Percentiles rank a stretch among this genome's conserved stretches.
These are phyloP conservation scores for Aurelia sp. DNA, from an alignment of 30 jellyfish, hydroid and myxozoan genomes.

Conservation along the genomic window DNA sequence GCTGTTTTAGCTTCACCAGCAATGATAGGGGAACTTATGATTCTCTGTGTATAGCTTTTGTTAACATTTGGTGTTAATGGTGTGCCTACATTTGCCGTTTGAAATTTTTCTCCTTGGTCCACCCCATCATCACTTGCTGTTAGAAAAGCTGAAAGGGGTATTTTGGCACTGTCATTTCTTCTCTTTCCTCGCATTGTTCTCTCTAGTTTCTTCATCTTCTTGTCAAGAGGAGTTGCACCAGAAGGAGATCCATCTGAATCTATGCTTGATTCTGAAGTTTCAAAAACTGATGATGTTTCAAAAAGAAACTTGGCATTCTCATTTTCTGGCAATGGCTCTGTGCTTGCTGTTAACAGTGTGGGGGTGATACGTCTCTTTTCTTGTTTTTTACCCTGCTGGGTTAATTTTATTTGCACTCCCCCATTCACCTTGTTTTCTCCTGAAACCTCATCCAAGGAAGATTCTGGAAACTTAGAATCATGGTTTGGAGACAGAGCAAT, in stretches of 20 bases:
- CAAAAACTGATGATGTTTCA: constrained; percentile 48
- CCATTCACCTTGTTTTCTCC: background rate
- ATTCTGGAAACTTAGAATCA: background rate
- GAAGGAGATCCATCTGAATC: constrained; percentile 51
- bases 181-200: constrained; percentile 38
- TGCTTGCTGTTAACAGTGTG: constrained; percentile 75
- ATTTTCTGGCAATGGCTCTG: constrained; percentile 17
- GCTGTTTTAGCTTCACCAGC: background rate
- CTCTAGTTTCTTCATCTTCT: constrained; percentile 20
- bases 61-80: constrained; percentile 11
- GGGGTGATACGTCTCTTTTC: constrained; percentile 80
- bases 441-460: background rate
- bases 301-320: constrained; percentile 23
- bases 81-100: background rate
- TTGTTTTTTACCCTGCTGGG: constrained; percentile 20
- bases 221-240: constrained; percentile 11
- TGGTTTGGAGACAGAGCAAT: background rate
- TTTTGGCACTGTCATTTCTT: constrained; percentile 13
- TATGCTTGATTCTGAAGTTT: constrained; percentile 26
- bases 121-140: background rate
- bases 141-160: constrained; percentile 48
- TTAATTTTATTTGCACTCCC: background rate
- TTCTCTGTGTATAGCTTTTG: constrained; percentile 6
- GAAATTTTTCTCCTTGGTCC: background rate
- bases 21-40: constrained; percentile 21